Base-by-base conservation (phyloP, 2,888 invertebrate genomes). In the Andrena bicolor region DNA sequence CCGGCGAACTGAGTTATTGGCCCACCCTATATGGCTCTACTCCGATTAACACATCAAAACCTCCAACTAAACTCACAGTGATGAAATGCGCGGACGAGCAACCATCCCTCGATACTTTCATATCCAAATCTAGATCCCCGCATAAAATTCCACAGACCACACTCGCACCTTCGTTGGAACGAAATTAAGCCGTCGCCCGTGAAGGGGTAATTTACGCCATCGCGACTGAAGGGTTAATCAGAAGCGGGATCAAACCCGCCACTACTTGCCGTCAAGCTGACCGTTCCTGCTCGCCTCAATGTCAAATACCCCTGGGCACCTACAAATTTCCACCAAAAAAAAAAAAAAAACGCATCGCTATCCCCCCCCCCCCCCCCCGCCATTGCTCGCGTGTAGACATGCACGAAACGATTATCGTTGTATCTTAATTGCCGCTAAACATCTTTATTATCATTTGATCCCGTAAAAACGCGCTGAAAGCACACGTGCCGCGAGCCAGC, bases 381-480 rank as follows among this genome's bases (percentile, higher is more conserved):
- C 2, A n/a, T 23, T 3, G 26, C 41, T 65, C 35, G 66, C 76
- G 41, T 65, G 65, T 51, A n/a, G 35, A 28, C 16, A 3, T 48
- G 35, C 35, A 10, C 8, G 4, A n/a, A 23, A 8, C 10, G 63
- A 56, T 68, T 68, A 73, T 72, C 73, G 53, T 20, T 60, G 23
- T 23, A 63, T 63, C 56, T 72, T 68, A 72, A 80, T 63, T 76
- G 35, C 35, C 53, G 56, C 26, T 79, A 74, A 69, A 63, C 63
- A 64, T 63, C 53, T 64, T 68, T 56, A 58, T 70, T 69, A 58
- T 74, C 70, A 58, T 74, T 78, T 61, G 61, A 68, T 68, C 58
- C 20, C 10, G 32, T 48, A 49, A 71, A 51, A 60, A 60, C 20
- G 5, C 32, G 30, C 60, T 4, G 48, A 68, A 26, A 66, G 74